Percentiles rank a stretch among this genome's conserved stretches.
These are phyloP conservation scores for Tympanuchus pallidicinctus DNA, from an alignment of 2,113 vertebrate genomes.

Conservation along the genomic window DNA sequence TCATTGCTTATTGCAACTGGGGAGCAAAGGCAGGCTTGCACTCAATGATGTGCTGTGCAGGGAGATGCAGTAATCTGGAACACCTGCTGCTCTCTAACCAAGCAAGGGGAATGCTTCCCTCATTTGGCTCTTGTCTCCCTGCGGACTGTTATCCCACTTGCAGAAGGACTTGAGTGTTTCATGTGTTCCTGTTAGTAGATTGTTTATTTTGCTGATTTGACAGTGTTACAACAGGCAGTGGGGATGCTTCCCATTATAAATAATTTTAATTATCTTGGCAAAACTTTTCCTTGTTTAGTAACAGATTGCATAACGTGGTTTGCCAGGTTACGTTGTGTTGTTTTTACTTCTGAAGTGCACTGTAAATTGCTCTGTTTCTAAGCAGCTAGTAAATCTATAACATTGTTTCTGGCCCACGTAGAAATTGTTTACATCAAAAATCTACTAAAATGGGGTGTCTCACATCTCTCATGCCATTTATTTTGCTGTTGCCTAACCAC, in stretches of 20 bases:
- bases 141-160: neutral
- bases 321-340: neutral
- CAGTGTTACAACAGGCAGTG: neutral
- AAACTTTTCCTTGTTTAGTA: neutral
- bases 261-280: neutral
- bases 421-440: neutral
- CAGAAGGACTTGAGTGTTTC: neutral
- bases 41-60: neutral
- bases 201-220: neutral
- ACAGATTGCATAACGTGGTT: neutral
- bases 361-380: neutral
- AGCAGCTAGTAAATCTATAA: neutral
- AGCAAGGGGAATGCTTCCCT: neutral
- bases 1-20: neutral
- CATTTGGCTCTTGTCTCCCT: neutral
- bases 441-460: neutral
- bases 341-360: neutral
- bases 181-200: neutral
- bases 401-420: neutral
- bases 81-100: accelerated
- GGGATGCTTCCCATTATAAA: neutral
- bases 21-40: neutral
- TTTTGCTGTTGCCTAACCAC: neutral
- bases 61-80: neutral
- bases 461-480: accelerated